Evolutionary conservation across 37 sponge, comb jelly and placozoan species (phyloP), one percentile per base, ranked within the genome.

Genomic region (Chondrosia reniformis): DNA sequence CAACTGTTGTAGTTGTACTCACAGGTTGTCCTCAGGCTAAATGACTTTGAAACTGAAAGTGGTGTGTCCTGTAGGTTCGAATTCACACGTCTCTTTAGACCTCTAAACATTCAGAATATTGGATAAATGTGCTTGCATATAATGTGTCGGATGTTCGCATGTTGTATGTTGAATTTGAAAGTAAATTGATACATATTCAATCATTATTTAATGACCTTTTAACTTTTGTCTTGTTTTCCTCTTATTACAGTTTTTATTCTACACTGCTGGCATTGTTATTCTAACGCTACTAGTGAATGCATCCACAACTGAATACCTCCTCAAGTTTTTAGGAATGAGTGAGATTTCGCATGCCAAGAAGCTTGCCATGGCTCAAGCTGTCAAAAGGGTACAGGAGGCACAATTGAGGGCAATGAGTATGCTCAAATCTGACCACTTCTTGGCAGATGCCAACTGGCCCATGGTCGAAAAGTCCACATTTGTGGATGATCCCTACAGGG

Each of bases 361-460:
- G 34, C 73, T 86, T 62, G 86, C 91, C 54, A 78, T 96, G 81
- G 63, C 80, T 9, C 71, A 88, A 2, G 97, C 93, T 36, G 85
- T 92, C 3, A 43, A 59, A 4, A 49, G 74, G 45, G 59, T 96
- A 36, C 46, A 76, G 36, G 87, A 92, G 31, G 78, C 93, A 10
- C 80, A 86, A 71, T 38, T 28, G 13, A 75, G 85, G 41, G 83
- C 90, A 44, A 78, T 96, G 38, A 45, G 59, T 27, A 76, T 86
- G 67, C 91, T 96, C n/a, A 92, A 92, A 74, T 46, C 84, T 21
- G 97, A 96, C 67, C 75, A 75, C 27, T 89, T 89, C 55, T 86
- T 92, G 43, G 87, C 89, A 0, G 97, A 92, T 83, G 84, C 92
- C 19, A 58, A 87, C 86, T 96, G 97, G 97, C 91, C 84, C 24